These are phyloP conservation scores for Araneus ventricosus DNA, from an alignment of 1,140 invertebrate species.

Conservation along the genomic window DNA sequence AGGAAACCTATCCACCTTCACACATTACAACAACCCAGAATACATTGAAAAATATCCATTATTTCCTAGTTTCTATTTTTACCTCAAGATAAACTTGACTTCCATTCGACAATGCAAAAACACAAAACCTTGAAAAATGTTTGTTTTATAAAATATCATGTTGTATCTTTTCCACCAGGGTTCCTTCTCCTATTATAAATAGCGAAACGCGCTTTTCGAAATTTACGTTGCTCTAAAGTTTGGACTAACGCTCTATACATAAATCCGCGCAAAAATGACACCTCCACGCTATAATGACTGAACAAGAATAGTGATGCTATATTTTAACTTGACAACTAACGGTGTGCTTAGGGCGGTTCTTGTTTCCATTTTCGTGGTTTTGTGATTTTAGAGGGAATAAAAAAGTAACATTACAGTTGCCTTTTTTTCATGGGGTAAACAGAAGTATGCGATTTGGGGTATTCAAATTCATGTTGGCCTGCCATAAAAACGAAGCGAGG, in stretches of 20 bases:
- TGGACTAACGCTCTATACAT: constrained; percentile 12
- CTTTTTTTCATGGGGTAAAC: background rate
- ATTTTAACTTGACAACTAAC: constrained; percentile 56
- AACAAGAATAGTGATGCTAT: constrained; percentile 29
- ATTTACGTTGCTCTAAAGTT: constrained; percentile 13
- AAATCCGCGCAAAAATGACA: constrained; percentile 51
- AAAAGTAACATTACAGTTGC: constrained; percentile 3
- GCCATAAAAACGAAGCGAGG: background rate
- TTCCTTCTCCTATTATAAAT: constrained; percentile 29
- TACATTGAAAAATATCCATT: background rate
- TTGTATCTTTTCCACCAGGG: constrained; percentile 17
- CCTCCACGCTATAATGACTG: constrained; percentile 14
- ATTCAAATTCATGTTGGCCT: background rate
- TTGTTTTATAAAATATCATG: constrained; percentile 8
- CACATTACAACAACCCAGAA: background rate
- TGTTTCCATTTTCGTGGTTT: constrained; percentile 33
- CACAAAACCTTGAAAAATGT: constrained; percentile 31
- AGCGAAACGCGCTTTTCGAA: constrained; percentile 33
- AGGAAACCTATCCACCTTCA: background rate
- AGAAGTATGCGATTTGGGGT: background rate
- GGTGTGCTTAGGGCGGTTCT: background rate
- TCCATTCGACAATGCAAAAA: background rate
- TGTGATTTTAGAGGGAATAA: constrained; percentile 24
- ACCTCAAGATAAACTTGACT: background rate
- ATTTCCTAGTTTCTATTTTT: background rate